Base-by-base conservation (phyloP, 2,888 invertebrate species). In the Deroplatys truncata region DNA sequence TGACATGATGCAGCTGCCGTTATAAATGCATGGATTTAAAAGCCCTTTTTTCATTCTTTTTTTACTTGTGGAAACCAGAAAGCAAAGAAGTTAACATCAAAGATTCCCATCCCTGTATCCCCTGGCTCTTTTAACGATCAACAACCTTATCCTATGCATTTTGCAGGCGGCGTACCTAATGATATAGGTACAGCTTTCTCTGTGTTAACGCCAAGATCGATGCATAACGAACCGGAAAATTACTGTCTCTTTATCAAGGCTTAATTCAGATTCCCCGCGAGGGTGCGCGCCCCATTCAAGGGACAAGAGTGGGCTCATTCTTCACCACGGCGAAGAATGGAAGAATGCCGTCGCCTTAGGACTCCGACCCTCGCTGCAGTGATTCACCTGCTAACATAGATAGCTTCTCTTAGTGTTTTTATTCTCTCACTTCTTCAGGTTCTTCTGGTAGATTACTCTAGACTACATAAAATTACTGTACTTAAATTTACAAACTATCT, bases 171-270 rank as follows among this genome's bases (percentile, higher is more conserved):
- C 25, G 56, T 25, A 72, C 56, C 25, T 72, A 25, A 72, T 72
- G 25, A 72, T 16, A 72, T 72, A 72, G 20, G 56, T 72, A 72
- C 56, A 72, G 56, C 56, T 72, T 72, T 72, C 56, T 72, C 56
- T 72, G 56, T 72, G 56, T 72, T 1, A 72, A 72, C 16, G 56
- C 56, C 20, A 72, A 72, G 49, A 28, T 56, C 86, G 86, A 56
- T 72, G 86, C 82, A 82, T 86, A 86, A 86, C 86, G 82, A 86
- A 86, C 82, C 31, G 86, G 86, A 86, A 86, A 82, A 86, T 86
- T 86, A 86, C 82, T 82, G 82, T 82, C 86, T 82, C 82, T 86
- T 86, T 86, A 86, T 86, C 86, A 86, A 86, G 86, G 72, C 86
- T 86, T 82, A 31, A 86, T 86, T 86, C 28, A 82, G 31, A 29